Base-by-base conservation (phyloP, 2,888 invertebrate species). In the Eumerus sabulonum region DNA sequence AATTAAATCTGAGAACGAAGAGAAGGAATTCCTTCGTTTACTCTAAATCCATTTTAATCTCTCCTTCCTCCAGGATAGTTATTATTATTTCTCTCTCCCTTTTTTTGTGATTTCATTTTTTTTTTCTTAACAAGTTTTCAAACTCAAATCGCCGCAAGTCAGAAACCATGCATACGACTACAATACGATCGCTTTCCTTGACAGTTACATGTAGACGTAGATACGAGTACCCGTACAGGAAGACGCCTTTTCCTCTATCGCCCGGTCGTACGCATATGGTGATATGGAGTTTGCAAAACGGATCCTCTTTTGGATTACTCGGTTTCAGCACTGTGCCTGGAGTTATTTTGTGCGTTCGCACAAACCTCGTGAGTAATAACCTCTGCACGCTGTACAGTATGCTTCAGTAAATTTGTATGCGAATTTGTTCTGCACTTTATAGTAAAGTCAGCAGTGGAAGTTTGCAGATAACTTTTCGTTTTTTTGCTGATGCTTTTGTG, bases 101-200 rank as follows among this genome's bases (percentile, higher is more conserved):
- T 12, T 13, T 53, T 42, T 42, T 50, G n/a, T 48, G 42, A 70
- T 44, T 59, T 42, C 47, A 16, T 64, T 68, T 57, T 40, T 56
- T 42, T 50, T 14, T 70, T 59, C 71, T 70, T 76, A 76, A 76
- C 64, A 51, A 76, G 76, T 64, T 76, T 76, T 57, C 16, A 35
- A 60, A 60, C 60, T 57, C 57, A 53, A 38, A 59, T 53, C 36
- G 44, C 76, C 48, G 18, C 18, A 14, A 42, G 40, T 13, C 17
- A 42, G 12, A 36, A 76, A 53, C 44, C 44, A 47, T 18, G 44
- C 36, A 19, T 38, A 9, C 1, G 36, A 53, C 51, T 53, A 27
- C 17, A 45, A 18, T 59, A 13, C 17, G 27, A 27, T 7, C 7
- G 27, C 7, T 27, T 27, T 27, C 7, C 53, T 1, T 47, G 40